Base-by-base conservation (phyloP, 2,888 invertebrate species). In the Neuroscelio doddi region DNA sequence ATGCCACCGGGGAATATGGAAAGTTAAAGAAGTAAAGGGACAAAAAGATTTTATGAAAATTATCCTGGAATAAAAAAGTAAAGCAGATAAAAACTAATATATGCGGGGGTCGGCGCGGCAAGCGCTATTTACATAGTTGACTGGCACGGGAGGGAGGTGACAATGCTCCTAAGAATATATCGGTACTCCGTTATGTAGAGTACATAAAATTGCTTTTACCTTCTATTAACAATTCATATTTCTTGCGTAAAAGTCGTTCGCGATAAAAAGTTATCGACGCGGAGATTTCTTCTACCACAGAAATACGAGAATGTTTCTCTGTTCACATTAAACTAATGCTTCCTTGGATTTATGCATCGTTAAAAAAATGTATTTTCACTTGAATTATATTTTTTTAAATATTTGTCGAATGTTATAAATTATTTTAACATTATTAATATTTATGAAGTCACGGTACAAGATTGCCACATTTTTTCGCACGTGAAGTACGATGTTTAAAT, bases 211-310 rank as follows among this genome's bases (percentile, higher is more conserved):
- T 81, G 78, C 82, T 82, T 82, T 82, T 82, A 82, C 78, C 82
- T 76, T 78, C 77, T 81, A 82, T 81, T 82, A 82, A 82, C 82
- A 81, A 82, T 82, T 82, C 82, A 82, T 82, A 81, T 82, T 82
- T 81, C 80, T 79, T 75, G 68, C 76, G 77, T 78, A 73, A 78
- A 76, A 80, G 77, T 80, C 76, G 68, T 70, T 47, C 51, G 69
- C 75, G 72, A 78, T 80, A 78, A 81, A 81, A 81, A 81, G 77
- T 78, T 80, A 79, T 78, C 75, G 79, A 74, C 69, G 66, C 63
- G 69, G 73, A 76, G 76, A 78, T 81, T 75, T 76, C 55, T 61
- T 45, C 12, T 16, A 36, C 34, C 36, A 30, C 57, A 21, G 15
- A 38, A 38, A 4, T 9, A 12, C 38, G 21, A n/a, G 52, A 47